Conservation (phyloP, 2,113 vertebrate species). For the Orthonyx spaldingii region DNA sequence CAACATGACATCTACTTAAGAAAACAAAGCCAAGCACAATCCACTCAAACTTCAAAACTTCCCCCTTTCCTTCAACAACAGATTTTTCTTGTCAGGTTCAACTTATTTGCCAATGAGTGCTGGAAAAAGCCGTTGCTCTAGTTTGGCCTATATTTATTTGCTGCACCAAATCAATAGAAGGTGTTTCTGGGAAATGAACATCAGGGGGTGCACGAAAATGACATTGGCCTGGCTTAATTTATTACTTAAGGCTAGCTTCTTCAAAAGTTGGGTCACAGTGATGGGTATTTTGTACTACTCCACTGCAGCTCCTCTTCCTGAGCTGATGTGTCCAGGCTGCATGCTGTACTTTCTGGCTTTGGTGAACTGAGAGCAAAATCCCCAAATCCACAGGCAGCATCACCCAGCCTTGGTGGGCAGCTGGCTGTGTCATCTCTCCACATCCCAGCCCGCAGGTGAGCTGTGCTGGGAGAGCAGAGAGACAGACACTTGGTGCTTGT, state of each 20-base stretch:
- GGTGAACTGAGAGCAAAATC: not conserved
- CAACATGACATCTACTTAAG: conserved; percentile 31
- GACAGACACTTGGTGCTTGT: not conserved
- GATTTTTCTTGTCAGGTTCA: conserved; percentile 37
- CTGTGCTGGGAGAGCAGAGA: accelerated
- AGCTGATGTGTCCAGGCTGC: not conserved
- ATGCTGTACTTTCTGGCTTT: not conserved
- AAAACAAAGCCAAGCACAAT: conserved; percentile 28
- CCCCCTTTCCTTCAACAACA: conserved; percentile 1
- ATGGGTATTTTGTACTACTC: not conserved
- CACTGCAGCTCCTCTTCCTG: not conserved
- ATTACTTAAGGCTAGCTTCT: not conserved
- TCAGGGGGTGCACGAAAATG: not conserved
- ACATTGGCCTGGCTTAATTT: not conserved
- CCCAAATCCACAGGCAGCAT: not conserved
- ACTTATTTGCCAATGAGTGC: not conserved
- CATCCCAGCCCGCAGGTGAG: not conserved
- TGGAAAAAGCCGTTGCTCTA: not conserved
- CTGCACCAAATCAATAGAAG: not conserved
- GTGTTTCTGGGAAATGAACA: not conserved
- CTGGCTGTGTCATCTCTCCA: not conserved
- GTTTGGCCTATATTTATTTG: not conserved
- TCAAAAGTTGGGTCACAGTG: accelerated
- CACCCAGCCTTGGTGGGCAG: not conserved
- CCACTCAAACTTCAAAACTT: conserved; percentile 19